phyloP scores from a whole-genome alignment of 2,797 vertebrate genomes.

The Parambassis ranga region DNA sequence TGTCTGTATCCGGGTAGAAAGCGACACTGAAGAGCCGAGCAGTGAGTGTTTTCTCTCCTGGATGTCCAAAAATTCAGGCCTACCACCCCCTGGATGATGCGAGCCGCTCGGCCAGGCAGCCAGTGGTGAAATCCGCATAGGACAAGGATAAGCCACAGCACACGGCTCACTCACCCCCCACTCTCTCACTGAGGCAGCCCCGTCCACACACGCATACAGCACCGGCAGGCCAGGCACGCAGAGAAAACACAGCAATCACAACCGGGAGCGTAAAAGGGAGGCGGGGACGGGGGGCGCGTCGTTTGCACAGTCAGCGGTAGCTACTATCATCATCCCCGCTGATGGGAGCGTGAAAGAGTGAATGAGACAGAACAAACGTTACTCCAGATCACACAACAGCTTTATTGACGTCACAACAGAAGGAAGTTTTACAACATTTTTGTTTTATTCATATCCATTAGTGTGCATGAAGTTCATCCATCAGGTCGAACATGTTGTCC shows the following conservation, averaged over 20 bases:
- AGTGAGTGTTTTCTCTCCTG: not conserved
- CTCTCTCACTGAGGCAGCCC: slow-evolving; percentile 30
- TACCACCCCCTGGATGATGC: slow-evolving; percentile 24
- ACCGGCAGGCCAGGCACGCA: slow-evolving; percentile 49
- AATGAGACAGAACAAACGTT: not conserved
- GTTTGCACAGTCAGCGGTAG: slow-evolving; percentile 49
- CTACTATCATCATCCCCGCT: slow-evolving; percentile 11
- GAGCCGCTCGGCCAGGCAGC: slow-evolving; percentile 33
- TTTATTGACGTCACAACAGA: slow-evolving; percentile 16
- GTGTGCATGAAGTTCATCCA: slow-evolving; percentile 38
- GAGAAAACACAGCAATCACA: slow-evolving; percentile 27
- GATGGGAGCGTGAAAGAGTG: not conserved
- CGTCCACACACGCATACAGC: slow-evolving; percentile 37
- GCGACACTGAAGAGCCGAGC: not conserved
- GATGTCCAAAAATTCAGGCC: slow-evolving; percentile 24
- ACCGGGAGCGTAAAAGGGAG: slow-evolving; percentile 30
- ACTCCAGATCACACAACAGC: not conserved
- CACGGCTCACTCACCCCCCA: slow-evolving; percentile 40
- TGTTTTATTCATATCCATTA: too few relatives aligned
- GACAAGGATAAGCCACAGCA: slow-evolving; percentile 51
- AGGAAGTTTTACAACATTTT: not conserved
- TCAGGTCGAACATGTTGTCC: slow-evolving; percentile 58
- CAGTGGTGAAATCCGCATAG: slow-evolving; percentile 71
- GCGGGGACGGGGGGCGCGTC: slow-evolving; percentile 24
- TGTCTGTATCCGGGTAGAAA: not conserved